These are phyloP conservation scores for Ochropacha duplaris DNA, from an alignment of 2,888 invertebrate species.

Conservation along the genomic window DNA sequence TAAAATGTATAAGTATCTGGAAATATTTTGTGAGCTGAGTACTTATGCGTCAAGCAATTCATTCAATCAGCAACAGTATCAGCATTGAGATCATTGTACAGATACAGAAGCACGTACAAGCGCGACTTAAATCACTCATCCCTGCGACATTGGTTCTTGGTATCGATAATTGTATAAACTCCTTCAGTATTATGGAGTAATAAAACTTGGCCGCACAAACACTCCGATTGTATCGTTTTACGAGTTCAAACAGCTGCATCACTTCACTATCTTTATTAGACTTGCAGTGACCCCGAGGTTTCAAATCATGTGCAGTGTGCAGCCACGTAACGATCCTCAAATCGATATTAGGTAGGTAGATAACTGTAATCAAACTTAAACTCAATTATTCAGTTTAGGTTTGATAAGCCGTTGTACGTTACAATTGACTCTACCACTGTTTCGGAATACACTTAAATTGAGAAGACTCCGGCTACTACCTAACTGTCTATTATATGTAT, in stretches of 20 bases:
- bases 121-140: constrained; percentile 66
- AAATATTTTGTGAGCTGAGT: background rate
- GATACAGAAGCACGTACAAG: constrained; percentile 27
- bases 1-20: background rate
- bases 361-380: no score
- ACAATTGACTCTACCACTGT: no score
- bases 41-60: background rate
- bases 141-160: constrained; percentile 65
- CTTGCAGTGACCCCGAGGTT: constrained; percentile 66
- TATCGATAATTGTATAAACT: constrained; percentile 79
- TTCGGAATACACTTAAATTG: no score
- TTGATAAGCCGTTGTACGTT: no score
- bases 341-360: background rate
- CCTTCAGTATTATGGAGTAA: constrained; percentile 72
- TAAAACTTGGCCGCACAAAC: constrained; percentile 69
- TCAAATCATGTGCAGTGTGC: constrained; percentile 20
- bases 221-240: constrained; percentile 70
- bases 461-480: no score
- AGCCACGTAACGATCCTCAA: background rate
- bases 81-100: constrained; percentile 28
- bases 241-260: constrained; percentile 74
- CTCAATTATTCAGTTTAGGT: no score
- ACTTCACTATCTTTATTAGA: constrained; percentile 63
- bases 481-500: no score
- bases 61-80: constrained; percentile 7